Base-by-base conservation (phyloP, 2,888 invertebrate genomes). In the Rosalia funebris region DNA sequence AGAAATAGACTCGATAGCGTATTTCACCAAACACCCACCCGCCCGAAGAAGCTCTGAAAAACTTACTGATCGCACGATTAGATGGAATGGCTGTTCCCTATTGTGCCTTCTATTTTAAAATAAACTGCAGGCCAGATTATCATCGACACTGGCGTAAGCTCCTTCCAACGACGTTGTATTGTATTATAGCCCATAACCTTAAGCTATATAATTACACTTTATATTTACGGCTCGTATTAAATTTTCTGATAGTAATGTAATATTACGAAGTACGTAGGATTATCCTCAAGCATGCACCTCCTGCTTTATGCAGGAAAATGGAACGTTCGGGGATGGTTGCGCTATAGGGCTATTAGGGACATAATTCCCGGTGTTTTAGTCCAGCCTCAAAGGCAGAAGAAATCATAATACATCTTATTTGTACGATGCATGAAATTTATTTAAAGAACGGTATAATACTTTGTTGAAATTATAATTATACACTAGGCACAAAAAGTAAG, bases 21-120 rank as follows among this genome's bases (percentile, higher is more conserved):
- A n/a, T n/a, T n/a, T n/a, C n/a, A n/a, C n/a, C n/a, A n/a, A n/a
- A n/a, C n/a, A n/a, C n/a, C 25, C 25, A 25, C 7, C 25, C 4
- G 7, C 25, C 25, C 25, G 25, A 25, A 25, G 50, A 39, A 25
- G 44, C 52, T 36, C 32, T 48, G 34, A 57, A 60, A 63, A 57
- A 57, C 63, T 52, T 55, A 39, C 61, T 50, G 60, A 61, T 64
- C 60, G 61, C 58, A 60, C 46, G 60, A 61, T 61, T 57, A 55
- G 64, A 64, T 64, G 55, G 52, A 44, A 37, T 47, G 55, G 41
- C 42, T 34, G 42, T 52, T 37, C 64, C 57, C 63, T 41, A 57
- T 61, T 61, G 61, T 61, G 45, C 47, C 46, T 58, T 58, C 60
- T 60, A 55, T 58, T 64, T 58, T 58, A 44, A 46, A 62, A 62